Evolutionary conservation across 1,140 invertebrate genomes (phyloP).

Genomic region (Orchesella cincta): DNA sequence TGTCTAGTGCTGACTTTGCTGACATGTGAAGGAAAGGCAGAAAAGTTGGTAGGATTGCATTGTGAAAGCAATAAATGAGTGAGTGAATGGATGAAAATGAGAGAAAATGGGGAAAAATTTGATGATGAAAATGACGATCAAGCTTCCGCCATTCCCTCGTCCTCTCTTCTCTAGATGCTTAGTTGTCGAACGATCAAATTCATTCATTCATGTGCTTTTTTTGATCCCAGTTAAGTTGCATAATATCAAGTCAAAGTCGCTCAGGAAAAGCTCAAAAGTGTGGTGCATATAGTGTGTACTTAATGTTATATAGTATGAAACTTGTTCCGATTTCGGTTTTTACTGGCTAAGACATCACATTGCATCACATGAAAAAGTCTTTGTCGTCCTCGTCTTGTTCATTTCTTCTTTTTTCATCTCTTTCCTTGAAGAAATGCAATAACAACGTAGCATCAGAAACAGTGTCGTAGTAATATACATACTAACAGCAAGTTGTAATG

Average conservation of each 20-base stretch:
- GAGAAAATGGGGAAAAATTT: not conserved
- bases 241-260: too few species aligned
- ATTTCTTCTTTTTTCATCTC: constrained; percentile 1
- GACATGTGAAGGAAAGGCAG: not conserved
- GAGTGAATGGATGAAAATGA: constrained; percentile 15
- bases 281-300: not conserved
- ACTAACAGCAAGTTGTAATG: constrained; percentile 16
- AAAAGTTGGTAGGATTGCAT: not conserved
- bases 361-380: constrained; percentile 12
- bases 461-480: not conserved
- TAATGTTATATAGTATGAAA: not conserved
- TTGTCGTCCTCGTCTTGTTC: constrained; percentile 11
- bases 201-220: not conserved
- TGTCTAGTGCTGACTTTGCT: constrained; percentile 17
- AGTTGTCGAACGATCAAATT: not conserved
- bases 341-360: not conserved
- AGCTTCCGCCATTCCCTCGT: not conserved
- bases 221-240: not conserved
- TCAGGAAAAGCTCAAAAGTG: too few species aligned
- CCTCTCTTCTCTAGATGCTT: too few species aligned
- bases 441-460: not conserved
- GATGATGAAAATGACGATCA: not conserved
- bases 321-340: not conserved
- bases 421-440: constrained; percentile 6
- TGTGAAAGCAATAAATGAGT: not conserved